Evolutionary conservation across 2,113 vertebrate species (phyloP).

Genomic region (Rhinoderma darwinii): DNA sequence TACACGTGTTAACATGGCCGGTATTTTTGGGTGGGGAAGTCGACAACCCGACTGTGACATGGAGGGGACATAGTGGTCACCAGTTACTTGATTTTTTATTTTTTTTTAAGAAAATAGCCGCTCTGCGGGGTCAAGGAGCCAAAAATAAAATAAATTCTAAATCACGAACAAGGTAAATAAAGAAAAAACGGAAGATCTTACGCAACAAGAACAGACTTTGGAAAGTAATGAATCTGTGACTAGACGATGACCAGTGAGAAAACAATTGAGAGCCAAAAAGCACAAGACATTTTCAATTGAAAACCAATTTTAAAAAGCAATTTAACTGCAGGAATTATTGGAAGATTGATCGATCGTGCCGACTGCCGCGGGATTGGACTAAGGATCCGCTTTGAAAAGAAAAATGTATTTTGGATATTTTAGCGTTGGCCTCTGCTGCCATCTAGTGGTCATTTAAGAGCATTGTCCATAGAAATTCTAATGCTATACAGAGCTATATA

Average conservation of each 20-base stretch:
- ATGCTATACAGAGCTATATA: too few species aligned
- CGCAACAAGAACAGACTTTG: too few species aligned
- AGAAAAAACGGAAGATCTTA: too few species aligned
- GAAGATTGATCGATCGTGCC: neutral
- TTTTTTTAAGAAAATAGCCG: too few species aligned
- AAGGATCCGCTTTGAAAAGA: neutral
- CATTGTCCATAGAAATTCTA: neutral
- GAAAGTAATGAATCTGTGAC: neutral
- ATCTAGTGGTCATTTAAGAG: conserved; percentile 17
- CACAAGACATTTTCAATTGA: neutral
- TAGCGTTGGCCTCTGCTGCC: conserved; percentile 17
- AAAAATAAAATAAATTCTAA: too few species aligned
- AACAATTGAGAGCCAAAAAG: neutral
- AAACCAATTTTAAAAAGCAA: neutral
- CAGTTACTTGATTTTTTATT: too few species aligned
- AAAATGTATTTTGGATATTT: neutral
- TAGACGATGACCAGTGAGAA: neutral
- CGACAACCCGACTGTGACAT: too few species aligned
- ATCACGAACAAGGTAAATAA: too few species aligned
- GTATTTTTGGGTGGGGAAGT: too few species aligned
- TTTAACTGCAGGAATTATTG: neutral
- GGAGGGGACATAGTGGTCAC: too few species aligned
- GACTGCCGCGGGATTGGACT: neutral
- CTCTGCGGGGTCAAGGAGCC: too few species aligned
- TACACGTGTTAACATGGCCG: too few species aligned